These are phyloP conservation scores for Antedon bifida DNA, from an alignment of 35 echinoderm and acorn worm species.

Conservation along the genomic window DNA sequence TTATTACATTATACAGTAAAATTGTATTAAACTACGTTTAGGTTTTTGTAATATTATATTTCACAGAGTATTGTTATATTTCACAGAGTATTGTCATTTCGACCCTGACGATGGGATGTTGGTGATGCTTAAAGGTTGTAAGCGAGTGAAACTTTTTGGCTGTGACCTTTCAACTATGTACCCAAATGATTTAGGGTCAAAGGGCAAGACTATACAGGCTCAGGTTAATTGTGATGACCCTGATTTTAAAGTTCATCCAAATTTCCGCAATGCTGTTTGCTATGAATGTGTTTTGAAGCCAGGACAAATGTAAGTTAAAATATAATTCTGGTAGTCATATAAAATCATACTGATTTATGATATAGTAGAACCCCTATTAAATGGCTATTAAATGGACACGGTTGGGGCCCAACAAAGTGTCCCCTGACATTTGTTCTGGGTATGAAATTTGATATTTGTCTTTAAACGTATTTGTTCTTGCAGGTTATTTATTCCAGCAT, in stretches of 20 bases:
- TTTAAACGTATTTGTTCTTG: not conserved
- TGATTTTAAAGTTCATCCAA: constrained; percentile 19
- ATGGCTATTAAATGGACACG: not conserved
- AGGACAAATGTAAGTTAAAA: constrained; percentile 46
- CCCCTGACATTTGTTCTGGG: too few relatives aligned
- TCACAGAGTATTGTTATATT: too few relatives aligned
- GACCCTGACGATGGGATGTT: constrained; percentile 57
- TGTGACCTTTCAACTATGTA: constrained; percentile 52
- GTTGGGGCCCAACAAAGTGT: too few relatives aligned
- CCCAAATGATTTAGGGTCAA: constrained; percentile 61
- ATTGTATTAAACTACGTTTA: not conserved
- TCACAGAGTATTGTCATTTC: constrained; percentile 57
- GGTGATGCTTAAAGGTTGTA: constrained; percentile 31
- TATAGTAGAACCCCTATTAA: too few relatives aligned
- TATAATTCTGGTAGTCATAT: not conserved
- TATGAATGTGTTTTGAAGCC: constrained; percentile 28
- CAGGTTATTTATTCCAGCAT: constrained; percentile 59
- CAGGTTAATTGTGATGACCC: constrained; percentile 52
- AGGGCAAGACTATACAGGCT: constrained; percentile 50
- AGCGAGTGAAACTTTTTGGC: constrained; percentile 45
- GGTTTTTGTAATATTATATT: too few relatives aligned
- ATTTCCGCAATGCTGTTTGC: constrained; percentile 18
- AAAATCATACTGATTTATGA: too few relatives aligned
- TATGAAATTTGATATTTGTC: too few relatives aligned
- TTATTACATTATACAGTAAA: not conserved